phyloP scores from a whole-genome alignment of 2,113 vertebrate genomes.

The Oplegnathus fasciatus region DNA sequence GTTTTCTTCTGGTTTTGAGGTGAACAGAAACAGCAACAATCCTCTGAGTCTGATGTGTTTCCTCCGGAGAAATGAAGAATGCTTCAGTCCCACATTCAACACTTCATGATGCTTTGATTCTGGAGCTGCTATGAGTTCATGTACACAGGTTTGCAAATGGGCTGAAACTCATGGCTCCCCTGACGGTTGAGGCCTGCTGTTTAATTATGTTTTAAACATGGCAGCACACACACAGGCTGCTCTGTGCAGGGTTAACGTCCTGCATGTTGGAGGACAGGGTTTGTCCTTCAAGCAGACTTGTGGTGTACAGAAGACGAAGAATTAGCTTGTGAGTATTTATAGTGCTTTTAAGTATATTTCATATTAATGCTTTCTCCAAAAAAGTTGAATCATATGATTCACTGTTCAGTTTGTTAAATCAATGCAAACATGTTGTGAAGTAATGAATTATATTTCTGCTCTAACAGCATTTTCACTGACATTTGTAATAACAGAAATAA shows the following conservation, averaged over 20 bases:
- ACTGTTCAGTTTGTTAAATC: too few species aligned
- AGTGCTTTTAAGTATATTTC: too few species aligned
- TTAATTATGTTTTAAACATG: conserved; percentile 89
- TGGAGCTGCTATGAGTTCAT: conserved; percentile 58
- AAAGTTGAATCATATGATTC: too few species aligned
- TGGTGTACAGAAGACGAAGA: too few species aligned
- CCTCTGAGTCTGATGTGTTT: conserved; percentile 25
- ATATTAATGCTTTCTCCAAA: too few species aligned
- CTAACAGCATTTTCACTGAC: too few species aligned
- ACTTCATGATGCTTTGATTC: conserved; percentile 69
- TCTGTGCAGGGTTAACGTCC: conserved; percentile 59
- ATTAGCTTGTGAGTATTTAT: too few species aligned
- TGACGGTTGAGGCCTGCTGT: conserved; percentile 82
- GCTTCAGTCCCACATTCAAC: conserved; percentile 14
- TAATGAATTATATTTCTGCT: too few species aligned
- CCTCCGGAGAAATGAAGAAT: conserved; percentile 38
- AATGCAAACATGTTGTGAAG: too few species aligned
- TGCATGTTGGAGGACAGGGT: not conserved
- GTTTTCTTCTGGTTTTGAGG: not conserved
- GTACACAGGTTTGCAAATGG: conserved; percentile 71
- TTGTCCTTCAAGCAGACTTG: too few species aligned
- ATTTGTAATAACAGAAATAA: too few species aligned
- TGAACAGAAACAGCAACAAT: not conserved
- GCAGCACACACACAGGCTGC: conserved; percentile 68
- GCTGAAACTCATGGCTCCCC: conserved; percentile 80